A percentile compares a stretch with the other conserved stretches of the same genome.
Conservation (phyloP, 2,888 invertebrate species). For the Pristionchus arcanus region DNA sequence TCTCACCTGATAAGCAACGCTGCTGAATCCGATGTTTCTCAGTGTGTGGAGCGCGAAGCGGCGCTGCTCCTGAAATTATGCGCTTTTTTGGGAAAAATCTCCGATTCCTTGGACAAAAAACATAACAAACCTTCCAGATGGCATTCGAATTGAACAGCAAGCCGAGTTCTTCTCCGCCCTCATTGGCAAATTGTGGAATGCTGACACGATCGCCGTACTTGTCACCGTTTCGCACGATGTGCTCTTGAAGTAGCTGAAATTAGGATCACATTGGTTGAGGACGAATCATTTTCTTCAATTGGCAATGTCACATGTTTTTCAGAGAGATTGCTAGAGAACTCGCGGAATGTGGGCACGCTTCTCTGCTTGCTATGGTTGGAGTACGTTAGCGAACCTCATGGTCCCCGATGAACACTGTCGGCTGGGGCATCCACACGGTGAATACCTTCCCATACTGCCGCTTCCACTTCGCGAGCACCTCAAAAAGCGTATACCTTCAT, state of each 20-base stretch:
- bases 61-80: background rate
- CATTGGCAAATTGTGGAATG: background rate
- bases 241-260: constrained; percentile 16
- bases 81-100: background rate
- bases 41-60: background rate
- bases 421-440: constrained; percentile 68
- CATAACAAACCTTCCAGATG: background rate
- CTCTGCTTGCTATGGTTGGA: too few species aligned
- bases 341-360: too few species aligned
- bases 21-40: constrained; percentile 11
- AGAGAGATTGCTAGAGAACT: too few species aligned
- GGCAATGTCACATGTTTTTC: too few species aligned
- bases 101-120: background rate
- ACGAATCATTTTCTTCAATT: too few species aligned
- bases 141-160: constrained; percentile 2
- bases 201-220: background rate
- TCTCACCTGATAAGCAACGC: background rate
- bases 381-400: background rate
- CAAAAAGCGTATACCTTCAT: too few species aligned
- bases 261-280: too few species aligned
- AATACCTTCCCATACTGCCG: constrained; percentile 68
- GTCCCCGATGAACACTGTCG: constrained; percentile 58
- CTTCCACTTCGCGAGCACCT: background rate
- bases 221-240: constrained; percentile 19
- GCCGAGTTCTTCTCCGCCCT: background rate